phyloP scores from a whole-genome alignment of 2,113 vertebrate species.

The Vanacampus margaritifer region DNA sequence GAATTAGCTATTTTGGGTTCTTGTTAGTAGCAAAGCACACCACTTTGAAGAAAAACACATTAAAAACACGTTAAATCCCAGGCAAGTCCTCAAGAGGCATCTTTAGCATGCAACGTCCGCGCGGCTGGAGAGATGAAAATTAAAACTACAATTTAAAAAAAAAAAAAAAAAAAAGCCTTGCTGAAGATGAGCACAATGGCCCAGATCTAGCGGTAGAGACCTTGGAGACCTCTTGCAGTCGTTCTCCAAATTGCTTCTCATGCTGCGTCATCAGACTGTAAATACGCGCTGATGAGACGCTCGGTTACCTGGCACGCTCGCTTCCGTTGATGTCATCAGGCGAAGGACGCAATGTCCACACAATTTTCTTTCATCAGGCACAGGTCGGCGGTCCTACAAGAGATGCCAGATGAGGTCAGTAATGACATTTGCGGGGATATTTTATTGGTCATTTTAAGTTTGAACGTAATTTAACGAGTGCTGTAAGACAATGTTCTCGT shows the following conservation, averaged over 20 bases:
- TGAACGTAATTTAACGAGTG: slow-evolving; percentile 29
- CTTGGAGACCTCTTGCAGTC: background rate
- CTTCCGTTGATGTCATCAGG: slow-evolving; percentile 1
- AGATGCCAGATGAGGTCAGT: slow-evolving; percentile 27
- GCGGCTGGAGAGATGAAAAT: slow-evolving; percentile 7
- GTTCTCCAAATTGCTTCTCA: background rate
- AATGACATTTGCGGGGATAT: slow-evolving; percentile 63
- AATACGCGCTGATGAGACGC: background rate
- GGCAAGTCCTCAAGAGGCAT: background rate
- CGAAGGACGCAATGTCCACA: background rate
- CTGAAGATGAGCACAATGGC: slow-evolving; percentile 2
- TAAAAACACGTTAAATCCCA: background rate
- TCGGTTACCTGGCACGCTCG: background rate
- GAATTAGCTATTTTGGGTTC: background rate
- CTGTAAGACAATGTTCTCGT: background rate
- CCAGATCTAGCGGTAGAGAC: background rate
- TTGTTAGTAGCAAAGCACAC: background rate
- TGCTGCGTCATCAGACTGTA: slow-evolving; percentile 3
- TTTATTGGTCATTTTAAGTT: slow-evolving; percentile 35
- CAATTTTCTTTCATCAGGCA: slow-evolving; percentile 27
- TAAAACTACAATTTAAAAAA: slow-evolving; percentile 25
- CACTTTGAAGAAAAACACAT: background rate
- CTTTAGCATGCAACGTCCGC: background rate
- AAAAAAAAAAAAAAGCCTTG: background rate
- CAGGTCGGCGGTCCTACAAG: slow-evolving; percentile 31